A percentile compares a stretch with the other conserved stretches of the same genome.
phyloP scores from a whole-genome alignment of 1,140 invertebrate species.

The Schlechtendalia chinensis region DNA sequence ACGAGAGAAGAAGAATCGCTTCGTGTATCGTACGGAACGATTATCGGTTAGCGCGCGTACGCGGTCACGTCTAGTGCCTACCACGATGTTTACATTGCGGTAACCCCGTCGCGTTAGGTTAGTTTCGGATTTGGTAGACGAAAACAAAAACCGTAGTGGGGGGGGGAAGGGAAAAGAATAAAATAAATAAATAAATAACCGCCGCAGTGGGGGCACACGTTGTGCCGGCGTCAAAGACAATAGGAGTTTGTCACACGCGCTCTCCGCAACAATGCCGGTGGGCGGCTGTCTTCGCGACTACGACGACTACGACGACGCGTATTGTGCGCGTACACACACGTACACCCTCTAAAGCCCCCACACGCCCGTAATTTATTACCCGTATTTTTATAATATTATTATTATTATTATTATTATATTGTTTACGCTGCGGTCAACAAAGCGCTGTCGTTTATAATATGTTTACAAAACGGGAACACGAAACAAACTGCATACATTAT shows the following conservation, averaged over 20 bases:
- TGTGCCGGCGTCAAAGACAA: constrained; percentile 25
- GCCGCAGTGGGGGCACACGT: constrained; percentile 29
- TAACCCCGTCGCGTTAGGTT: constrained; percentile 3
- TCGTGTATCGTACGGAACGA: too few relatives aligned
- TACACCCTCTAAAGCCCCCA: constrained; percentile 10
- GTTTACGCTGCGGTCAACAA: constrained; percentile 12
- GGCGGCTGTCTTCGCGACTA: constrained; percentile 35
- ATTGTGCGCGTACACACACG: background rate
- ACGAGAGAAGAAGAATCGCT: too few relatives aligned
- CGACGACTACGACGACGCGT: background rate
- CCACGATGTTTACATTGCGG: constrained; percentile 28
- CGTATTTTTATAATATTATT: constrained; percentile 17
- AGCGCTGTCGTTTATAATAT: constrained; percentile 7
- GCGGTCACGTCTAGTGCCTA: too few relatives aligned
- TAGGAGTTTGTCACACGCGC: constrained; percentile 39
- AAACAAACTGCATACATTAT: constrained; percentile 10
- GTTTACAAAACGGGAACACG: background rate
- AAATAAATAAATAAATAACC: background rate
- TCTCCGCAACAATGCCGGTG: constrained; percentile 37
- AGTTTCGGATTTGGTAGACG: constrained; percentile 6
- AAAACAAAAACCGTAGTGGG: too few relatives aligned
- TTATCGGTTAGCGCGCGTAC: too few relatives aligned
- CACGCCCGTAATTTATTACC: constrained; percentile 47
- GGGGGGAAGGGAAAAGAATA: background rate
- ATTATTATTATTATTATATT: background rate